phyloP scores from a whole-genome alignment of 2,113 vertebrate genomes.

The Cololabis saira region DNA sequence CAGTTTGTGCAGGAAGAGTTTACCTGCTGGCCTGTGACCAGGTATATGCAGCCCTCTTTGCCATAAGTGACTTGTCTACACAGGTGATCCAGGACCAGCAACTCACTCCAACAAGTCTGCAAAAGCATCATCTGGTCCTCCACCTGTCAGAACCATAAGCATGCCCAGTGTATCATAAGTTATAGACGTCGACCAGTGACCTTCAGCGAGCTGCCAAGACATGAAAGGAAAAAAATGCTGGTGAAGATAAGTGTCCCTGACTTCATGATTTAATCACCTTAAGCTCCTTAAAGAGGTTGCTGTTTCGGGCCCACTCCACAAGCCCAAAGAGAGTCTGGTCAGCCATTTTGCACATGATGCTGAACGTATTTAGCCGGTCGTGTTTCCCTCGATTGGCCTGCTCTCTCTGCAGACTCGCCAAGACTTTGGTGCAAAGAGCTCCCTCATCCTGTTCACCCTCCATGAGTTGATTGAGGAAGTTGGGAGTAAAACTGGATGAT shows the following conservation, averaged over 20 bases:
- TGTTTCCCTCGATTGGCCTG: conserved; percentile 83
- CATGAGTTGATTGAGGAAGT: conserved; percentile 75
- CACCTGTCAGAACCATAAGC: conserved; percentile 66
- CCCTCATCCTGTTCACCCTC: conserved; percentile 81
- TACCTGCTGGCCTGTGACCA: conserved; percentile 86
- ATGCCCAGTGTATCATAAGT: neutral
- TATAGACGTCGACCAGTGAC: neutral
- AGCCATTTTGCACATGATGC: conserved; percentile 87
- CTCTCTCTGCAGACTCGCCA: conserved; percentile 80
- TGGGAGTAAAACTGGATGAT: neutral
- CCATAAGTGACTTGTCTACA: conserved; percentile 82
- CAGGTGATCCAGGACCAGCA: conserved; percentile 84
- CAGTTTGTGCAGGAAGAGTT: neutral
- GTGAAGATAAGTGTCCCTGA: neutral
- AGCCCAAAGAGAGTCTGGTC: conserved; percentile 84
- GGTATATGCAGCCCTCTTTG: conserved; percentile 81
- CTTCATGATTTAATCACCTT: conserved; percentile 68
- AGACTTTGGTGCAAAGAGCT: conserved; percentile 78
- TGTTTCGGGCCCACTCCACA: conserved; percentile 85
- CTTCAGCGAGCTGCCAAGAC: neutral
- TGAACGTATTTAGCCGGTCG: conserved; percentile 83
- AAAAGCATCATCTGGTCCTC: conserved; percentile 85
- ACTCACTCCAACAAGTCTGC: conserved; percentile 86
- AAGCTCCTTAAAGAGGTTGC: conserved; percentile 82
- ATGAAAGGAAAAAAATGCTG: neutral